phyloP scores from a whole-genome alignment of 92 coral and sea anemone genomes.

The Zoanthus gigantus region DNA sequence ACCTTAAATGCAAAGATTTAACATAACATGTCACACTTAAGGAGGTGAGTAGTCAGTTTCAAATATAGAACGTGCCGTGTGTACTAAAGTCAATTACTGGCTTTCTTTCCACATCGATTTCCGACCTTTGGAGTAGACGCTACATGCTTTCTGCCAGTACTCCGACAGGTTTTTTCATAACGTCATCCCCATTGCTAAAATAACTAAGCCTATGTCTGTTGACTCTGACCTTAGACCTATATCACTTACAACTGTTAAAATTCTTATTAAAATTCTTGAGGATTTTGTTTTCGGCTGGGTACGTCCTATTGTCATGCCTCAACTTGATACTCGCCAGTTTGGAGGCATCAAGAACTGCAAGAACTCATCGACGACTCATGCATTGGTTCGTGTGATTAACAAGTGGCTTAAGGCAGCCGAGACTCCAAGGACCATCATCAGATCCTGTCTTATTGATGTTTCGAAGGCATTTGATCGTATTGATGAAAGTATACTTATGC shows the following conservation, averaged over 20 bases:
- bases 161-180: neutral
- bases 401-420: too few relatives aligned
- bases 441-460: conserved; percentile 5
- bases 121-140: too few relatives aligned
- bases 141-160: too few relatives aligned
- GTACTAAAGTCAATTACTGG: too few relatives aligned
- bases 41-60: too few relatives aligned
- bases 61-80: too few relatives aligned
- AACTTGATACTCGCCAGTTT: neutral
- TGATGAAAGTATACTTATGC: neutral
- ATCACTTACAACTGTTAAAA: neutral
- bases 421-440: neutral
- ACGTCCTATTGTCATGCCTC: conserved; percentile 11
- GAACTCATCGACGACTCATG: too few relatives aligned
- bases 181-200: conserved; percentile 42
- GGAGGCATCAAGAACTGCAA: neutral
- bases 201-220: conserved; percentile 5
- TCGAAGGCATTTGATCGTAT: neutral
- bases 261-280: neutral
- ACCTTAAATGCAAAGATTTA: too few relatives aligned
- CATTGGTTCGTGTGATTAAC: too few relatives aligned
- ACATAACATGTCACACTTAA: too few relatives aligned
- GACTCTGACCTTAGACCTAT: conserved; percentile 1
- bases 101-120: too few relatives aligned
- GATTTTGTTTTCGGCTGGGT: neutral